These are phyloP conservation scores for Hydropsyche tenuis DNA, from an alignment of 1,140 invertebrate species.

Conservation along the genomic window DNA sequence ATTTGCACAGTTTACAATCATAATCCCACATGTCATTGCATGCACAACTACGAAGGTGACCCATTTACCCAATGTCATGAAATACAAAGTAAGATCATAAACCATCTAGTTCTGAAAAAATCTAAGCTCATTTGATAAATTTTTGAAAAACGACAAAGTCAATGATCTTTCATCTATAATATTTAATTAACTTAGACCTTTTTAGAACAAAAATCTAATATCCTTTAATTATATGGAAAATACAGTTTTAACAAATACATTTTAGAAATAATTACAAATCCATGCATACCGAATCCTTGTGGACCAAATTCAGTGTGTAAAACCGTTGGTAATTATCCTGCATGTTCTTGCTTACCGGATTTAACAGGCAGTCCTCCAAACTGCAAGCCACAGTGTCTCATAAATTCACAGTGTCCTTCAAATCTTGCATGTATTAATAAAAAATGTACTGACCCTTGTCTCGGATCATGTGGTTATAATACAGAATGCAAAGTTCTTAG, in stretches of 20 bases:
- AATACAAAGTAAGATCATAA: constrained; percentile 62
- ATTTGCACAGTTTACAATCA: constrained; percentile 75
- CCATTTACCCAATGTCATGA: constrained; percentile 69
- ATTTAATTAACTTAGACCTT: neutral
- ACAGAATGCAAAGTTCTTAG: constrained; percentile 81
- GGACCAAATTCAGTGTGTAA: constrained; percentile 82
- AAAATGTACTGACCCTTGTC: constrained; percentile 82
- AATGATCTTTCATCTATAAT: neutral
- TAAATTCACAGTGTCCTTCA: constrained; percentile 81
- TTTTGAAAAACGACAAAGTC: too few relatives aligned
- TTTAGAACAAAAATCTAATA: too few relatives aligned
- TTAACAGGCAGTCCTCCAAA: constrained; percentile 82
- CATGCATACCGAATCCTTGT: constrained; percentile 81
- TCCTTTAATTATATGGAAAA: too few relatives aligned
- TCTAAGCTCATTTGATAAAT: too few relatives aligned
- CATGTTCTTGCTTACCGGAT: constrained; percentile 80
- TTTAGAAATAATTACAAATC: constrained; percentile 61
- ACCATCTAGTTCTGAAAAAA: too few relatives aligned
- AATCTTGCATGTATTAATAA: constrained; percentile 82
- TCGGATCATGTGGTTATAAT: constrained; percentile 83
- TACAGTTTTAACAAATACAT: too few relatives aligned
- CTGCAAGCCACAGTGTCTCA: constrained; percentile 81
- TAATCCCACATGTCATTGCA: constrained; percentile 78
- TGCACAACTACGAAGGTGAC: constrained; percentile 69
- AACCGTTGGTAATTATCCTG: constrained; percentile 71